Evolutionary conservation across 2,888 invertebrate species (phyloP), one percentile per base, ranked within the genome.

Genomic region (Esperia sulphurella): DNA sequence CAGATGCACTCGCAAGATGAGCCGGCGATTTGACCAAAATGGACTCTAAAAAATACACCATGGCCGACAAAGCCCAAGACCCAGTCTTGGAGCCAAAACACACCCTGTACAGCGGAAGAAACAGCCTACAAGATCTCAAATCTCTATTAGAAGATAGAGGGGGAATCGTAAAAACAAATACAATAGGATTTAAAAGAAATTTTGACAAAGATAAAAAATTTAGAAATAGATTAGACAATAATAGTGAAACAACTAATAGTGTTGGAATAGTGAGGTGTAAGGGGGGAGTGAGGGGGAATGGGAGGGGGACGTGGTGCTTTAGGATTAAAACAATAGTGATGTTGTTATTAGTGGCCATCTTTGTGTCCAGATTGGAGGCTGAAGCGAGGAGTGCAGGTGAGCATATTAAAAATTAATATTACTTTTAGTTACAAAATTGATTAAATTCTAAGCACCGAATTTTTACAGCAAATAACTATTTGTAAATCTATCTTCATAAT

Each of bases 361-460:
- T 79, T 60, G 65, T 79, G 54, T 65, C 68, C 58, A 71, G 73
- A 55, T 61, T 75, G 60, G 68, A 70, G 48, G 81, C 70, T 29
- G 78, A 81, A 51, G 87, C 83, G 55, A 83, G 86, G 50, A 87
- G 79, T 83, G 76, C 87, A 88, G 89, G 89, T 89, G 46, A 80
- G 88, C 70, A 35, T 41, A n/a, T 8, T 45, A 49, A 43, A 21
- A 21, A 5, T 21, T 21, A 21, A n/a, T n/a, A n/a, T n/a, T 21
- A 21, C 21, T 21, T 21, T 21, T n/a, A n/a, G 5, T 21, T 3
- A 21, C 21, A 21, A 3, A 21, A 21, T 21, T 2, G 21, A 21
- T 5, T 5, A 2, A 21, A 21, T 21, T 21, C 21, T 21, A 5
- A 21, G 3, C 21, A 21, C 21, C 3, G 21, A 21, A 21, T 3